Evolutionary conservation across 2,797 vertebrate species (phyloP).

Genomic region (Miichthys miiuy): DNA sequence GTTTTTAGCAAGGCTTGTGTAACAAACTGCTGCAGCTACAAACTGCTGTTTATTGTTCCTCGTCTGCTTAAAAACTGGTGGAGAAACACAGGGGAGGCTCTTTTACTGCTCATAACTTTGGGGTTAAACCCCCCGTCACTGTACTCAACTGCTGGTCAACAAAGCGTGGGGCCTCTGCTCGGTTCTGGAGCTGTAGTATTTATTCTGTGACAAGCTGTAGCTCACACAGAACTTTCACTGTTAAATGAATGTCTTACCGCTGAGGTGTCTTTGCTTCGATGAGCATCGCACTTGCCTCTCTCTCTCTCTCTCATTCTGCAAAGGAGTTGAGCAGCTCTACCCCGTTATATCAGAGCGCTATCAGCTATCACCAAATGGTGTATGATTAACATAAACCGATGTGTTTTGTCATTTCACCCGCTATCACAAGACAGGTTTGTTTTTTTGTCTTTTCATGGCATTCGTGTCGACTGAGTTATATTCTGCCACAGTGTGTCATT

Average conservation of each 20-base stretch:
- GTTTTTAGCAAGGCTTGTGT: not conserved
- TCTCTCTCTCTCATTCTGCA: not conserved
- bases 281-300: not conserved
- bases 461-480: too few relatives aligned
- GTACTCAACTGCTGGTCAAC: not conserved
- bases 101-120: not conserved
- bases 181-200: not conserved
- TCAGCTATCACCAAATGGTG: too few relatives aligned
- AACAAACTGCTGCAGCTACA: not conserved
- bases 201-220: not conserved
- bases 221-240: not conserved
- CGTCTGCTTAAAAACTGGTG: not conserved
- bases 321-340: not conserved
- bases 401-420: too few relatives aligned
- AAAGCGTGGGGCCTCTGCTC: not conserved
- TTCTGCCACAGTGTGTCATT: too few relatives aligned
- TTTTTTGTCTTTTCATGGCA: too few relatives aligned
- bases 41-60: not conserved
- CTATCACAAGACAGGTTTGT: too few relatives aligned
- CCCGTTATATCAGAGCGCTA: not conserved
- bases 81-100: not conserved
- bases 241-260: not conserved
- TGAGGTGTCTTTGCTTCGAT: not conserved
- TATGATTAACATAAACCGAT: too few relatives aligned
- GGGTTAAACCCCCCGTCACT: not conserved